Percentiles rank a stretch among this genome's conserved stretches.
Conservation (phyloP, 2,113 vertebrate species). For the Forbesichthys agassizii region DNA sequence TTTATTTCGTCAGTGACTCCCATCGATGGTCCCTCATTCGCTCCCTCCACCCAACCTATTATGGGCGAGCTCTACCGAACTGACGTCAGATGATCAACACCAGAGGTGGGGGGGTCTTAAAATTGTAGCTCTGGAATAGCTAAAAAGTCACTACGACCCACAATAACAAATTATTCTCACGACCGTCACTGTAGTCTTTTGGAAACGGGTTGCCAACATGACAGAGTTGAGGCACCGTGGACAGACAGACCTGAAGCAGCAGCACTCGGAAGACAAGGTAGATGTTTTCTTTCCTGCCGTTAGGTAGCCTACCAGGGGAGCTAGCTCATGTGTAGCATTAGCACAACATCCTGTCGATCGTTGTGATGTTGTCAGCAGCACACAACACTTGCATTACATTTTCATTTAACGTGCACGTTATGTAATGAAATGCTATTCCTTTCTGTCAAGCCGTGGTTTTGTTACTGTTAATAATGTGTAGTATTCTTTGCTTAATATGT, state of each 20-base stretch:
- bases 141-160: slow-evolving; percentile 4
- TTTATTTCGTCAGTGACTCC: no score
- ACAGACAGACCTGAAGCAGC: slow-evolving; percentile 59
- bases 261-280: slow-evolving; percentile 77
- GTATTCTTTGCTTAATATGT: no score
- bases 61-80: neutral
- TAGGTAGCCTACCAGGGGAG: neutral
- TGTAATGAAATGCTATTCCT: neutral
- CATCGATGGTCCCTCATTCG: no score
- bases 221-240: slow-evolving; percentile 77
- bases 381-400: no score
- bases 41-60: no score
- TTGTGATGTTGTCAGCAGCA: no score
- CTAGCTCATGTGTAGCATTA: neutral
- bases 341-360: neutral
- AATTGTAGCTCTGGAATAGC: slow-evolving; percentile 28
- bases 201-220: slow-evolving; percentile 55
- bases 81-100: slow-evolving; percentile 1
- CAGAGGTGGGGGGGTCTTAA: neutral
- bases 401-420: no score
- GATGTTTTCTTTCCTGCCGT: neutral
- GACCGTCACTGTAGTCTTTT: slow-evolving; percentile 22
- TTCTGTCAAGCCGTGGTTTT: neutral
- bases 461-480: neutral
- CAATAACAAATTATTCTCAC: slow-evolving; percentile 15